phyloP scores from a whole-genome alignment of 2,113 vertebrate species.

The Oncorhynchus keta region DNA sequence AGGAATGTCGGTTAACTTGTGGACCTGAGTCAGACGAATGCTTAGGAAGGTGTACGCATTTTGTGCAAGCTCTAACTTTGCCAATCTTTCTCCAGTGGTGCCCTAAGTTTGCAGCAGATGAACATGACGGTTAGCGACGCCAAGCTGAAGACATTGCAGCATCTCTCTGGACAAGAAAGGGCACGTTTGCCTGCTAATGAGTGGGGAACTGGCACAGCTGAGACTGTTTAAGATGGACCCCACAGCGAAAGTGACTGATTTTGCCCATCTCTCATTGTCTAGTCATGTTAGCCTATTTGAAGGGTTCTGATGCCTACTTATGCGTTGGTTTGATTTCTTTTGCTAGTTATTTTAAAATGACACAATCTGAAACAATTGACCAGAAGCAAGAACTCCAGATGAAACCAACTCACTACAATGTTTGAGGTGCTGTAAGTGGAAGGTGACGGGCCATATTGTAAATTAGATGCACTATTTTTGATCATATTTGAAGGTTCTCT shows the following conservation, averaged over 20 bases:
- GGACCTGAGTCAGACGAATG: not conserved
- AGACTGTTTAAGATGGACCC: conserved; percentile 3
- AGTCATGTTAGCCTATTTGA: not conserved
- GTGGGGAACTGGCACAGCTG: not conserved
- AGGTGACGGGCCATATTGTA: not conserved
- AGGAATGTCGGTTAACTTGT: not conserved
- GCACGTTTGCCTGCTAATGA: conserved; percentile 31
- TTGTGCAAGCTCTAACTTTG: not conserved
- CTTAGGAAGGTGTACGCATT: not conserved
- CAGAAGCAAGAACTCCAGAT: not conserved
- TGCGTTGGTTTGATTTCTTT: not conserved
- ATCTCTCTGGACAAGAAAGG: conserved; percentile 62
- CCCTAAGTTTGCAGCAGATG: conserved; percentile 51
- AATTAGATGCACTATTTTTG: not conserved
- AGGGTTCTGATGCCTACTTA: not conserved
- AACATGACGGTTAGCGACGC: conserved; percentile 55
- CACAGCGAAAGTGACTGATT: not conserved
- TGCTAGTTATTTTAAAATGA: not conserved
- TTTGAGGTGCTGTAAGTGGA: not conserved
- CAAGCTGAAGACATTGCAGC: conserved; percentile 60
- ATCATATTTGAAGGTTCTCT: not conserved
- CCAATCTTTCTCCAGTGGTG: conserved; percentile 32
- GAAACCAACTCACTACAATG: not conserved
- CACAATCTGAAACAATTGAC: not conserved
- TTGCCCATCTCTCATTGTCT: not conserved